Evolutionary conservation across 2,888 invertebrate genomes (phyloP), one percentile per base, ranked within the genome.

Genomic region (Ochlodes sylvanus): DNA sequence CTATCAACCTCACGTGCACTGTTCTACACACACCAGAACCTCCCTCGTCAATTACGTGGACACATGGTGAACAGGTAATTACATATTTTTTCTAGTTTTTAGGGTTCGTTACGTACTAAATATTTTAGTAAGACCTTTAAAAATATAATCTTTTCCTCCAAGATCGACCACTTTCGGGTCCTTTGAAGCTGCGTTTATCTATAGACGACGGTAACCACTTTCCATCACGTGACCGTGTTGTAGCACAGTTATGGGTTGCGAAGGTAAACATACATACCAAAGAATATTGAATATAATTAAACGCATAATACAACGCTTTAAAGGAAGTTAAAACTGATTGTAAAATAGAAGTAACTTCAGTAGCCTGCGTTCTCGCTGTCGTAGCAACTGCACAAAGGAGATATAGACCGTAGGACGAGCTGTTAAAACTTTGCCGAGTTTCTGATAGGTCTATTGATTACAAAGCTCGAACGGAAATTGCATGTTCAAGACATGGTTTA

Each of bases 1-100:
- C 97, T 67, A 97, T 98, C 89, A 98, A 98, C 94, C 91, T 98
- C 80, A 97, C 97, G 50, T 98, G 98, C 86, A 95, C 96, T 76
- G 97, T 97, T 69, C 95, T 95, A 77, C 97, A 96, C 85, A 96
- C 97, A 5, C 97, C 97, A 41, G 97, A 97, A 82, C 97, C 97
- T 58, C 97, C 97, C 2, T 96, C 96, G 62, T 94, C 96, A 70
- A 97, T 98, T 86, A 94, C 95, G 62, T 98, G 98, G 98, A 96
- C 96, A 72, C 97, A 97, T 87, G 96, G 97, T 83, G 94, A 94
- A 71, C 95, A 96, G 94, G 95, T 95, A 82, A 95, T 32, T 71
- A 17, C 10, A 17, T 15, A 2, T 17, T 15, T 7, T 47, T n/a
- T 9, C 34, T 38, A 27, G 27, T 27, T 4, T 27, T 27, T 27